Base-by-base conservation (phyloP, 2,888 invertebrate species). In the Hyposoter didymator region DNA sequence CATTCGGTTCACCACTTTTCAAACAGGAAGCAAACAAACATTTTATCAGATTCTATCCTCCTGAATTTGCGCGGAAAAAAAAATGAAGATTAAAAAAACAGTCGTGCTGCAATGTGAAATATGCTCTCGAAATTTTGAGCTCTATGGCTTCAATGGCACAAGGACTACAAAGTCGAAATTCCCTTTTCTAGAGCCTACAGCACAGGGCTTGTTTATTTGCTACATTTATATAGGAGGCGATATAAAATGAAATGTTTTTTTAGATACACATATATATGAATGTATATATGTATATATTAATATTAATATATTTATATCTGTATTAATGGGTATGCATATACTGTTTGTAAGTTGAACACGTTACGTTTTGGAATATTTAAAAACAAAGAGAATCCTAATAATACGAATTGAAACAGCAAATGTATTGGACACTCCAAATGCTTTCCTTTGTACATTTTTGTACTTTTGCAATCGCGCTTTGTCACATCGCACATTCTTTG, bases 261-360 rank as follows among this genome's bases (percentile, higher is more conserved):
- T 6, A 6, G 4, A 74, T 62, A 47, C 45, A 64, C 45, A 75
- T 69, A 52, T 69, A 70, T 73, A 28, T 28, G 49, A 32, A 73
- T 43, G 73, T 35, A 55, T 66, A 67, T 72, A 73, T 64, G 39
- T 69, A 66, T 69, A 78, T 73, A 82, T 62, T 59, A 59, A 64
- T 64, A 32, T 28, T 59, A 10, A 59, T 64, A 35, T 64, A 64
- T 35, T 45, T 80, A 66, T 80, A 52, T 80, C 43, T 80, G 28
- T 74, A 55, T 67, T 45, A 47, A 81, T 59, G 59, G 22, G 32
- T 69, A 81, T n/a, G 67, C 67, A 81, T 84, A 81, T 81, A 84
- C 81, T 76, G 73, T 73, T 78, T 78, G 81, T 85, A 79, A 79
- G 55, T 74, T 85, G 85, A 85, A 85, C 85, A 85, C 83, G 83